Percentiles rank a stretch among this genome's conserved stretches.
Conservation (phyloP, 37 sponge, comb jelly and placozoan species). For the Ianthella basta region DNA sequence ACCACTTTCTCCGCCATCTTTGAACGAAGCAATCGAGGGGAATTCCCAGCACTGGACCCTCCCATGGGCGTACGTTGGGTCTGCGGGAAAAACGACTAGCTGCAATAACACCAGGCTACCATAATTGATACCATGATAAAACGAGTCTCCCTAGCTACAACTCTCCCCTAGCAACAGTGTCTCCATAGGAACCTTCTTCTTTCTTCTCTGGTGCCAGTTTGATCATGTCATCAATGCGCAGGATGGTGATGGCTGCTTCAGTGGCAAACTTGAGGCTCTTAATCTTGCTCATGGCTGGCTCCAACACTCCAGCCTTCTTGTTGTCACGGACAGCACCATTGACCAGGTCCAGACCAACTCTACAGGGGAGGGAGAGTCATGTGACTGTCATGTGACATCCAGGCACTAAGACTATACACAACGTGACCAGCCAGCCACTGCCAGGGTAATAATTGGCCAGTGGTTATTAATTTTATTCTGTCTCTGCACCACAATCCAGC, state of each 20-base stretch:
- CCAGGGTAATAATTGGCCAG: too few species aligned
- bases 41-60: too few species aligned
- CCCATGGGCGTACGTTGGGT: too few species aligned
- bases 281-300: conserved; percentile 94
- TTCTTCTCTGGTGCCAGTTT: conserved; percentile 86
- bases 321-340: conserved; percentile 84
- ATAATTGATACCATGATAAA: too few species aligned
- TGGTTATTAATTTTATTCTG: too few species aligned
- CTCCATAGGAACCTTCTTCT: conserved; percentile 32
- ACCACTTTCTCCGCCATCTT: too few species aligned
- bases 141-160: conserved; percentile 9
- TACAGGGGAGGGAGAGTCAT: conserved; percentile 23
- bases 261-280: conserved; percentile 99
- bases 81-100: too few species aligned
- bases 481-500: background rate
- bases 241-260: conserved; percentile 98
- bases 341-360: conserved; percentile 89
- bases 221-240: conserved; percentile 98
- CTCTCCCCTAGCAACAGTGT: conserved; percentile 52
- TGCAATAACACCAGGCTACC: too few species aligned
- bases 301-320: conserved; percentile 94
- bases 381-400: background rate
- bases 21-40: too few species aligned
- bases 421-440: too few species aligned
- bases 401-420: too few species aligned